Evolutionary conservation across 2,888 invertebrate genomes (phyloP).

Genomic region (Tryphoninae sp.): DNA sequence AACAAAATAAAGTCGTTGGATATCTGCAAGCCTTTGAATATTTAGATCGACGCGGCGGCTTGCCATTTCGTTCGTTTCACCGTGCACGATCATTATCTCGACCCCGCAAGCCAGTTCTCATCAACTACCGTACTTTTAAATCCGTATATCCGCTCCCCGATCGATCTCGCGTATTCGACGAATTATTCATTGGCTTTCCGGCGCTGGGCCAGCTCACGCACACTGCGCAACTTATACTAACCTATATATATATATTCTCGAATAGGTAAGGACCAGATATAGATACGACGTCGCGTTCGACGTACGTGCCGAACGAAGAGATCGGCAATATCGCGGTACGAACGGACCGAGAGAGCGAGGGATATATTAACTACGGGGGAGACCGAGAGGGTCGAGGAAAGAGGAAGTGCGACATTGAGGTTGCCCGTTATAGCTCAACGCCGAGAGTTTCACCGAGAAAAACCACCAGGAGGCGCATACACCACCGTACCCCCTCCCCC

Average conservation of each 20-base stretch:
- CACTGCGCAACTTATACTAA: background rate
- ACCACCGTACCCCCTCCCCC: constrained; percentile 27
- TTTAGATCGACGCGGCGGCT: constrained; percentile 2
- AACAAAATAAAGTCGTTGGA: background rate
- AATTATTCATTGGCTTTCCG: constrained; percentile 52
- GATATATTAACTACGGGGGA: background rate
- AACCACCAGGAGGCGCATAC: background rate
- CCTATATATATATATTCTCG: background rate
- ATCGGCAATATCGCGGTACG: constrained; percentile 38
- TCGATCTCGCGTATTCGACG: constrained; percentile 50
- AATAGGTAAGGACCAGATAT: background rate
- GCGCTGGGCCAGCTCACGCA: background rate
- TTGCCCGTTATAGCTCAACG: constrained; percentile 44
- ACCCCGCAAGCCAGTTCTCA: too few relatives aligned
- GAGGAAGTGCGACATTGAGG: constrained; percentile 30
- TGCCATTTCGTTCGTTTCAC: background rate
- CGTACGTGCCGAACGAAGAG: constrained; percentile 32
- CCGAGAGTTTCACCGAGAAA: background rate
- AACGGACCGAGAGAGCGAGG: background rate
- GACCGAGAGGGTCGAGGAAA: constrained; percentile 19
- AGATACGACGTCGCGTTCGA: background rate
- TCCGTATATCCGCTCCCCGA: constrained; percentile 33
- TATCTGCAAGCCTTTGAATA: constrained; percentile 15
- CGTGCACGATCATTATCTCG: too few relatives aligned
- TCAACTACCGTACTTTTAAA: constrained; percentile 24